Conservation (phyloP, 2,888 invertebrate genomes). For the Morpho helenor region DNA sequence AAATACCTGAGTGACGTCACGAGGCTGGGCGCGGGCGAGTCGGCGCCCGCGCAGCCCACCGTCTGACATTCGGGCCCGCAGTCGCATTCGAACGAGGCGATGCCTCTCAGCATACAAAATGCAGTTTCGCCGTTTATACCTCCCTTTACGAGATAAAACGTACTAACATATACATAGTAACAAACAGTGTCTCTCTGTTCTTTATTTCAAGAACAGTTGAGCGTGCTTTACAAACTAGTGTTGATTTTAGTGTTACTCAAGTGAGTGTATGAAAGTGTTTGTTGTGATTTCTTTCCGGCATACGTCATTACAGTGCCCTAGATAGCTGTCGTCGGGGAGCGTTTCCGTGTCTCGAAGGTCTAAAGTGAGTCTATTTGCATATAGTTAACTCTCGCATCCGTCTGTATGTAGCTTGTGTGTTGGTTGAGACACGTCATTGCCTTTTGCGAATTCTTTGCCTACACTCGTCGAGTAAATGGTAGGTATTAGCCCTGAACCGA, state of each 20-base stretch:
- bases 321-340: conserved; percentile 57
- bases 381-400: conserved; percentile 51
- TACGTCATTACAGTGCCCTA: conserved; percentile 63
- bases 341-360: conserved; percentile 56
- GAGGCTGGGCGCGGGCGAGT: conserved; percentile 65
- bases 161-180: conserved; percentile 41
- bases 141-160: conserved; percentile 54
- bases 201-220: conserved; percentile 71
- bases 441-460: conserved; percentile 33
- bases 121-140: conserved; percentile 62
- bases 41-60: conserved; percentile 65
- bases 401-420: conserved; percentile 40
- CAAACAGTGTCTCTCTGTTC: conserved; percentile 64
- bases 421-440: conserved; percentile 72
- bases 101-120: conserved; percentile 65
- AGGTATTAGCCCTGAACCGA: not conserved
- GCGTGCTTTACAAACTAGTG: conserved; percentile 38
- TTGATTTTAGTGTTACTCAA: conserved; percentile 41
- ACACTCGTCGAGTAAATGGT: conserved; percentile 10
- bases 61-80: conserved; percentile 40
- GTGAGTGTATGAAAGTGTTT: conserved; percentile 67
- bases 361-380: conserved; percentile 69
- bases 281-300: conserved; percentile 68
- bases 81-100: conserved; percentile 66
- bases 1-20: conserved; percentile 76